phyloP scores from a whole-genome alignment of 2,888 invertebrate species.

The Ypsolopha sequella region DNA sequence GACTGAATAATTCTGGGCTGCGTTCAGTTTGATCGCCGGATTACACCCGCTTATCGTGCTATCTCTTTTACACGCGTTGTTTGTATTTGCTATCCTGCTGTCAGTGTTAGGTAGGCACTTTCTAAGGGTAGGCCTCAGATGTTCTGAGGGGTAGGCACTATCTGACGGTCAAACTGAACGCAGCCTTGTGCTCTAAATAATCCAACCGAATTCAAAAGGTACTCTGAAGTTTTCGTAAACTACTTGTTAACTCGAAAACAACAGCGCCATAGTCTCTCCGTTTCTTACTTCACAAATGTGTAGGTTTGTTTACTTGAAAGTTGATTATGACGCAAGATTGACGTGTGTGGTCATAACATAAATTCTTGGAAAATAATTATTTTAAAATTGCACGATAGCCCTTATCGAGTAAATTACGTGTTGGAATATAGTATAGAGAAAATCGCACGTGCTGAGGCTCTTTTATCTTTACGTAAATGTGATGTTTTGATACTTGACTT shows the following conservation, averaged over 20 bases:
- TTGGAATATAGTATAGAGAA: constrained; percentile 15
- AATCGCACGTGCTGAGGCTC: constrained; percentile 30
- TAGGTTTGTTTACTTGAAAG: not conserved
- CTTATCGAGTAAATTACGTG: constrained; percentile 6
- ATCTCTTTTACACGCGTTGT: too few species aligned
- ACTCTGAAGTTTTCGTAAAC: not conserved
- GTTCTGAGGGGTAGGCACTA: too few species aligned
- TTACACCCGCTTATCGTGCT: too few species aligned
- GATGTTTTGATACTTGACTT: constrained; percentile 18
- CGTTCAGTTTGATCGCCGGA: too few species aligned
- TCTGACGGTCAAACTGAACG: too few species aligned
- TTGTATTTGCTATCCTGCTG: too few species aligned
- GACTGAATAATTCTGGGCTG: too few species aligned
- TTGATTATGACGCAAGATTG: not conserved
- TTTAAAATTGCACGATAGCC: not conserved
- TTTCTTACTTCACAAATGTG: not conserved
- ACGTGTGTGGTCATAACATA: not conserved
- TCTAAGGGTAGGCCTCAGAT: too few species aligned
- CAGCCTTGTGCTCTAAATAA: not conserved
- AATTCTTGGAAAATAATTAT: not conserved
- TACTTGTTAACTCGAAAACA: not conserved
- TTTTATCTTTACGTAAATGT: constrained; percentile 23
- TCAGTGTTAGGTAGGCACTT: too few species aligned
- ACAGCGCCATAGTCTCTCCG: not conserved
- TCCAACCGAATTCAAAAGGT: not conserved